Conservation (phyloP, 2,113 vertebrate species). For the Onychostruthus taczanowskii region DNA sequence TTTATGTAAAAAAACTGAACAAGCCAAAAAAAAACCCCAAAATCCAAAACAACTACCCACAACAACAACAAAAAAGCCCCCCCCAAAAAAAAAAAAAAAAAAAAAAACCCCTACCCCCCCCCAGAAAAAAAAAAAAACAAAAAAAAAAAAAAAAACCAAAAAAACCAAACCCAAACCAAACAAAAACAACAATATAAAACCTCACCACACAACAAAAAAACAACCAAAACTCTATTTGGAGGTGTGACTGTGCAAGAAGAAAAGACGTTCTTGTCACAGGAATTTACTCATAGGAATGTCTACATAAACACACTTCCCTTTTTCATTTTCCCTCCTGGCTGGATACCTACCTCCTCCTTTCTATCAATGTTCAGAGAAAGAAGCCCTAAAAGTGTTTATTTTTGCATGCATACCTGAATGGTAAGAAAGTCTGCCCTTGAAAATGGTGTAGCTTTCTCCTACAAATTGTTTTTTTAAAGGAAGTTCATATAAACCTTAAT, state of each 20-base stretch:
- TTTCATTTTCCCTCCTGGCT: neutral
- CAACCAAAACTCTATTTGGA: neutral
- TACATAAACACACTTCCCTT: neutral
- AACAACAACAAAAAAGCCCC: neutral
- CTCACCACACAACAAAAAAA: neutral
- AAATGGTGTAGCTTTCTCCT: neutral
- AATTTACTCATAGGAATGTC: neutral
- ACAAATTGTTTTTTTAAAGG: neutral
- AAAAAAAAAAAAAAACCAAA: neutral
- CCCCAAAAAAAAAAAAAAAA: neutral
- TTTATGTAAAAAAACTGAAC: neutral
- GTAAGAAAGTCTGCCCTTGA: neutral
- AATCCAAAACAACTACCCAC: rapidly evolving
- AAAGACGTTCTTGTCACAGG: neutral
- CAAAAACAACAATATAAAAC: neutral
- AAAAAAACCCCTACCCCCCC: rapidly evolving
- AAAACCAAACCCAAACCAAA: no score
- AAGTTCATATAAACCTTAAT: neutral
- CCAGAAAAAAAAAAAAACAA: neutral
- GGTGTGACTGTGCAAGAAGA: neutral
- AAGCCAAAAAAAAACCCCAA: neutral
- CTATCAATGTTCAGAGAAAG: neutral
- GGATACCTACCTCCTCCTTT: neutral
- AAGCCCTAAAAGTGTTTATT: neutral
- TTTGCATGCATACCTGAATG: neutral